Conservation (phyloP, 2,113 vertebrate species). For the Lepidothrix coronata region DNA sequence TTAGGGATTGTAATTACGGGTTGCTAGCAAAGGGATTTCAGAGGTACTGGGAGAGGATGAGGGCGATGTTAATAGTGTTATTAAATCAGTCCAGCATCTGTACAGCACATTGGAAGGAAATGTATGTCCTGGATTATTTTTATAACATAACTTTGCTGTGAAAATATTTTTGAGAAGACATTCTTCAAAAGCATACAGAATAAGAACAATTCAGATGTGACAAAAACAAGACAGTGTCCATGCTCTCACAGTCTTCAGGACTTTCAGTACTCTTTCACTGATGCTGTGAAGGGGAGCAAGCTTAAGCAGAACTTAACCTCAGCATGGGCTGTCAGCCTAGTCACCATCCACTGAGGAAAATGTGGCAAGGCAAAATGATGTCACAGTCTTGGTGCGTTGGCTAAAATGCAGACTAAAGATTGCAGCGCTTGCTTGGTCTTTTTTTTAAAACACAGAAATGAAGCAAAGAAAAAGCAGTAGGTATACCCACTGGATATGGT, state of each 20-base stretch:
- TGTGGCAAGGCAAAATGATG: neutral
- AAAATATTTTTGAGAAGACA: neutral
- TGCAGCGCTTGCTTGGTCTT: neutral
- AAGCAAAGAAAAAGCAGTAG: neutral
- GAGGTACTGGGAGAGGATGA: neutral
- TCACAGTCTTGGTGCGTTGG: neutral
- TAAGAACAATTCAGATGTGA: neutral
- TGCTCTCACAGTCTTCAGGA: neutral
- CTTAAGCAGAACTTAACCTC: neutral
- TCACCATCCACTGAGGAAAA: conserved; percentile 1
- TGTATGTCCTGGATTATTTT: neutral
- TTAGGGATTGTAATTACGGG: neutral
- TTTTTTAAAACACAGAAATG: neutral
- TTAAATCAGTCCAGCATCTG: neutral
- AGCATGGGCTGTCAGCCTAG: neutral
- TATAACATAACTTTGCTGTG: neutral
- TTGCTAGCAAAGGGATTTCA: neutral
- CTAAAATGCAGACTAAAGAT: neutral
- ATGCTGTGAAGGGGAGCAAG: neutral
- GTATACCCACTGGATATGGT: neutral
- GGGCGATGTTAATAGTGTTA: accelerated
- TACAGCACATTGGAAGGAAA: neutral
- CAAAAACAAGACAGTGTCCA: neutral
- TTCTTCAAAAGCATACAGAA: neutral
- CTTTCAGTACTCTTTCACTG: neutral